Evolutionary conservation across 2,113 vertebrate species (phyloP).

Genomic region (Hirundichthys speculiger): DNA sequence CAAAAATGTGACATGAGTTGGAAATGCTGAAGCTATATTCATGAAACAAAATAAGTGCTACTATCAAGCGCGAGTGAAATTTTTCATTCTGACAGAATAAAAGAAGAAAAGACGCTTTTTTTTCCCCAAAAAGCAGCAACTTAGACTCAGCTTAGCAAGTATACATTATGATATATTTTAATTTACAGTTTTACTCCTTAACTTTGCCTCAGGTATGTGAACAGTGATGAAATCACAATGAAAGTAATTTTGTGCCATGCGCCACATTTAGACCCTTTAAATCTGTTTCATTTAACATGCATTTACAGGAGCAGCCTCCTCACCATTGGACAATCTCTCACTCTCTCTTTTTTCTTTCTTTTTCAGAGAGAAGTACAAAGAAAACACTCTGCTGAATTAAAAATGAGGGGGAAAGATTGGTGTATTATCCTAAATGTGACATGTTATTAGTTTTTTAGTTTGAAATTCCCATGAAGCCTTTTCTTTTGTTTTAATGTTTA

Average conservation of each 20-base stretch:
- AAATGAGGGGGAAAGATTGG: too few relatives aligned
- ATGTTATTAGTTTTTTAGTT: too few relatives aligned
- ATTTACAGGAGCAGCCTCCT: slow-evolving; percentile 15
- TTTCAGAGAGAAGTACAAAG: too few relatives aligned
- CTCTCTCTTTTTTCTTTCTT: too few relatives aligned
- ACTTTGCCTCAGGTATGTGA: slow-evolving; percentile 51
- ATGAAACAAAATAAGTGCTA: not conserved
- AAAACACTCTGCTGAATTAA: too few relatives aligned
- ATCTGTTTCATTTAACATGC: slow-evolving; percentile 27
- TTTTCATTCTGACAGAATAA: not conserved
- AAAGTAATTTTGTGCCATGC: slow-evolving; percentile 41
- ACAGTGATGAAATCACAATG: slow-evolving; percentile 64
- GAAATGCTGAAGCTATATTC: not conserved
- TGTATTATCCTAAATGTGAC: too few relatives aligned
- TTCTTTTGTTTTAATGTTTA: too few relatives aligned
- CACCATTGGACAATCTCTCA: not conserved
- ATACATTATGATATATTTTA: not conserved
- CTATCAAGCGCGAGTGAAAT: not conserved
- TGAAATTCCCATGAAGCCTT: too few relatives aligned
- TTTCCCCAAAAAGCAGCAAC: too few relatives aligned
- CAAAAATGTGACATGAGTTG: not conserved
- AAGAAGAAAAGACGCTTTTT: too few relatives aligned
- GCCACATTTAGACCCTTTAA: slow-evolving; percentile 25
- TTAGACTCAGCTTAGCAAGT: too few relatives aligned
- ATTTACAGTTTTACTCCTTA: slow-evolving; percentile 33